Evolutionary conservation across 1,140 invertebrate species (phyloP).

Genomic region (Catajapyx aquilonaris): DNA sequence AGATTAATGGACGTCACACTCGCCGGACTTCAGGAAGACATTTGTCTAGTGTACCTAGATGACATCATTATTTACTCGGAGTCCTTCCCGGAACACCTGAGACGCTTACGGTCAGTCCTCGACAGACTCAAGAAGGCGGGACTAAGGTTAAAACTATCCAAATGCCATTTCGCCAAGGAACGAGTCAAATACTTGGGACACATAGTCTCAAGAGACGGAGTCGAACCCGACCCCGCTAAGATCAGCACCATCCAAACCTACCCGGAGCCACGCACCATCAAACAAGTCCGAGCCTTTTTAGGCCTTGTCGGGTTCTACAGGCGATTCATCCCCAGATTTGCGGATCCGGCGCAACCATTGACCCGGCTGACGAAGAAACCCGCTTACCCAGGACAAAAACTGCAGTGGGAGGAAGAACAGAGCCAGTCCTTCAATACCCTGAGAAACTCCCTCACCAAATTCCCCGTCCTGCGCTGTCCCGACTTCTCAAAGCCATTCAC

Average conservation of each 20-base stretch:
- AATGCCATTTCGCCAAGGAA: conserved; percentile 9
- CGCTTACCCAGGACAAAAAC: background rate
- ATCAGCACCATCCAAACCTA: conserved; percentile 9
- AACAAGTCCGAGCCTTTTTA: conserved; percentile 13
- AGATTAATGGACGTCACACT: conserved; percentile 17
- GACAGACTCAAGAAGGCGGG: conserved; percentile 9
- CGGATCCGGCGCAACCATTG: conserved; percentile 13
- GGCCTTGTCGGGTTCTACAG: conserved; percentile 15
- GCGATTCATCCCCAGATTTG: conserved; percentile 16
- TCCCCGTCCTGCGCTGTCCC: background rate
- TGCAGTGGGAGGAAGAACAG: conserved; percentile 8
- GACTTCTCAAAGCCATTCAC: background rate
- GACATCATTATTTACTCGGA: conserved; percentile 18
- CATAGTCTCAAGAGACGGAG: conserved; percentile 5
- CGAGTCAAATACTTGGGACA: conserved; percentile 12
- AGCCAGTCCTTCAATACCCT: background rate
- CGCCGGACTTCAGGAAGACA: conserved; percentile 8
- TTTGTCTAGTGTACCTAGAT: conserved; percentile 19
- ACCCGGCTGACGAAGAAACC: conserved; percentile 11
- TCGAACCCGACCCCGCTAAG: conserved; percentile 14
- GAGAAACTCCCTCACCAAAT: background rate
- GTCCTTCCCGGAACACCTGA: conserved; percentile 14
- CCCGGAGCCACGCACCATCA: conserved; percentile 8
- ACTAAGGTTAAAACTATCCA: conserved; percentile 11
- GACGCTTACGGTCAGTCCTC: conserved; percentile 15